Evolutionary conservation across 2,113 vertebrate genomes (phyloP), one percentile per base, ranked within the genome.

Genomic region (Coryphaenoides rupestris): DNA sequence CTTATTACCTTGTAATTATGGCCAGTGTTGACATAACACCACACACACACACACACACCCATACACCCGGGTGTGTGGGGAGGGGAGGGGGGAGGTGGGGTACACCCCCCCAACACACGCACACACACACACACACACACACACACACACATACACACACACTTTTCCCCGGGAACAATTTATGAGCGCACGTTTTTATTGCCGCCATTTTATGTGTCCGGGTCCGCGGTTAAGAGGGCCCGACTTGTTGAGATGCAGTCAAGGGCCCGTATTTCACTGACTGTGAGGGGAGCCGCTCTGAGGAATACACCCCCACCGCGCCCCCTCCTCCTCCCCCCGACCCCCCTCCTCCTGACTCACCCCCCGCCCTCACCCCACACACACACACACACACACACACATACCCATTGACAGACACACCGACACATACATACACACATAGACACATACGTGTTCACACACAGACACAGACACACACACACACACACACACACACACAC

Each of bases 1-100:
- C 89, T 87, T 88, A 89, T 88, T 89, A 89, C 89, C 87, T 89
- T 88, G 88, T 90, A 91, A 92, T 92, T 91, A 91, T 86, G 84
- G 83, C 87, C 81, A 81, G 84, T 88, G 89, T 90, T 90, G 88
- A 91, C 89, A 90, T 88, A 90, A 90, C 84, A 87, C 77, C 82
- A 76, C 63, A 86, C 84, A 90, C 86, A 87, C 82, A 69, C 78
- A n/a, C n/a, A n/a, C n/a, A n/a, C n/a, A n/a, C n/a, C n/a, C n/a
- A n/a, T n/a, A n/a, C n/a, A n/a, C n/a, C n/a, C n/a, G n/a, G n/a
- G n/a, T n/a, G n/a, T n/a, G n/a, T n/a, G n/a, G n/a, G n/a, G n/a
- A n/a, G n/a, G n/a, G n/a, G n/a, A n/a, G n/a, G n/a, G n/a, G n/a
- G n/a, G 78, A 79, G 81, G 4, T 7, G 33, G 6, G 33, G 33